These are phyloP conservation scores for Chrysochloris asiatica DNA, from an alignment of 2,113 vertebrate species.

Conservation along the genomic window DNA sequence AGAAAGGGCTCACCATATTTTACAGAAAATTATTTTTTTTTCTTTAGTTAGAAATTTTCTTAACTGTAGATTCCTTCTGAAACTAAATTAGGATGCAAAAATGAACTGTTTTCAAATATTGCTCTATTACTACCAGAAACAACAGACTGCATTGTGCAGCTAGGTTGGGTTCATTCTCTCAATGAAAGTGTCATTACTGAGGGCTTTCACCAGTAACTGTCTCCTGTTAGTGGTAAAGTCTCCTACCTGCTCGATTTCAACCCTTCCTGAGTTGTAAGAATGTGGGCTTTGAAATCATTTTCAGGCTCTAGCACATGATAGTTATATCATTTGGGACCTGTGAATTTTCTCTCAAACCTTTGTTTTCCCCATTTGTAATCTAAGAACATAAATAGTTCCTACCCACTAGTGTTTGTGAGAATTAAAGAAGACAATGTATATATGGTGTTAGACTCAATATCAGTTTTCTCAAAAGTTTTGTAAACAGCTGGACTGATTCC, in stretches of 20 bases:
- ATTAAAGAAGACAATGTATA: background rate
- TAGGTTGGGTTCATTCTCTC: background rate
- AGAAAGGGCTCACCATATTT: background rate
- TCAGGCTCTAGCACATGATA: background rate
- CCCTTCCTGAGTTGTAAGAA: background rate
- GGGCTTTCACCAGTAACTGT: no score
- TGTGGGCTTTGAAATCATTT: background rate
- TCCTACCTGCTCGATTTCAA: background rate
- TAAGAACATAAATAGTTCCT: background rate
- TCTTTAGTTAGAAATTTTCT: background rate
- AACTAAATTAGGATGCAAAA: background rate
- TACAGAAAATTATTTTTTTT: background rate
- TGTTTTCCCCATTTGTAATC: conserved; percentile 10
- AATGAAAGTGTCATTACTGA: background rate
- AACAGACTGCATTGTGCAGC: background rate
- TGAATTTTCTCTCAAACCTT: background rate
- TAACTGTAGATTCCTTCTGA: background rate
- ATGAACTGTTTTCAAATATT: background rate
- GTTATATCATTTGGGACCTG: background rate
- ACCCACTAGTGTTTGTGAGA: background rate
- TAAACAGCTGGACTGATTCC: background rate
- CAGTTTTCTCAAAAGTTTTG: conserved; percentile 33
- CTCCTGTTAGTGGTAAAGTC: background rate
- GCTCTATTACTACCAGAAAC: background rate
- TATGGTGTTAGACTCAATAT: background rate